Evolutionary conservation across 2,888 invertebrate genomes (phyloP), one percentile per base, ranked within the genome.

Genomic region (Drymonia ruficornis): DNA sequence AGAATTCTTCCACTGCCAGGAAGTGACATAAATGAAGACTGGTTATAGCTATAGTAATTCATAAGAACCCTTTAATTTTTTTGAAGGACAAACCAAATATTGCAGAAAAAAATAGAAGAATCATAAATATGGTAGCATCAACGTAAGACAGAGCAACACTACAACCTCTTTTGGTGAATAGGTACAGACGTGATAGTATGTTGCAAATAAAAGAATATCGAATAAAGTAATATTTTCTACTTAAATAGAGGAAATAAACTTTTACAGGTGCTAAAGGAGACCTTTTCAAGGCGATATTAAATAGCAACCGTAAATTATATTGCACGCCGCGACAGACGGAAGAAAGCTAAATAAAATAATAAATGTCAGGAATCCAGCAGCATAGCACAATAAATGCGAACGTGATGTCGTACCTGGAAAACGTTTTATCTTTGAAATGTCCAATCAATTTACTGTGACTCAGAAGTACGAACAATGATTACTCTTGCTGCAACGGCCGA

Each of bases 231-330:
- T 55, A 28, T 47, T 55, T 53, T n/a, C 3, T 23, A 23, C 7
- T 23, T 40, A 56, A 61, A 51, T 54, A 49, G 45, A 61, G 56
- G 62, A 74, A 70, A 68, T 68, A 61, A 64, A 59, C 38, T 23
- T 57, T 55, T 66, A 58, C 61, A 63, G 63, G 66, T 69, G 61
- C 61, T 60, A 55, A 48, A 19, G 18, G 45, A 42, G 34, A 60
- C 58, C 62, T 73, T 65, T 58, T 56, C 55, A 49, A 44, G 50
- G 58, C 52, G 63, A 65, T 62, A 59, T 64, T 43, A 66, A 56
- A 65, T 62, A 44, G 46, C 55, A 8, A n/a, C 45, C 29, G 50
- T 61, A 58, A 53, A 50, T 53, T 40, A 43, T 43, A 43, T 43
- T 43, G 13, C 50, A 50, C 50, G 54, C 50, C 11, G 38, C 49